Evolutionary conservation across 2,797 vertebrate genomes (phyloP).

Genomic region (Nyctibius grandis): DNA sequence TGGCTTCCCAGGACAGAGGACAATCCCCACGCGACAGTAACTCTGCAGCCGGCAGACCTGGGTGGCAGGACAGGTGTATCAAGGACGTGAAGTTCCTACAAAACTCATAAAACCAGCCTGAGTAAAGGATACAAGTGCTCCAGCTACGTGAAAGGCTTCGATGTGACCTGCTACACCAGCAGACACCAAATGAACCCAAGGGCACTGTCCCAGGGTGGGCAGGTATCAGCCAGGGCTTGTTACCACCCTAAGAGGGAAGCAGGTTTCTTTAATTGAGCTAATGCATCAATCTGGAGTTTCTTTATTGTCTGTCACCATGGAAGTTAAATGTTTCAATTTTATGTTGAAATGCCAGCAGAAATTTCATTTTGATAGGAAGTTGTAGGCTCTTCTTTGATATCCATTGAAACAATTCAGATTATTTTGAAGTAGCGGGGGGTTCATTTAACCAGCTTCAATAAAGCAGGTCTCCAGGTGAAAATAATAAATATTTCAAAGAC

Average conservation of each 20-base stretch:
- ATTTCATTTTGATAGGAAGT: slow-evolving; percentile 48
- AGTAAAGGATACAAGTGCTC: neutral
- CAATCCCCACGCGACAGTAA: rapidly evolving
- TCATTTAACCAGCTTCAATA: slow-evolving; percentile 60
- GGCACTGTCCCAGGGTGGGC: neutral
- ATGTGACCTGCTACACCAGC: neutral
- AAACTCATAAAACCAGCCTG: neutral
- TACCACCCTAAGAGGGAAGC: neutral
- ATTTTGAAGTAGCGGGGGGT: slow-evolving; percentile 30
- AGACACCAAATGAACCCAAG: neutral
- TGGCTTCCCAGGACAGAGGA: neutral
- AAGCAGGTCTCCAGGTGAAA: slow-evolving; percentile 57
- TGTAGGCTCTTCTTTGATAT: slow-evolving; percentile 45
- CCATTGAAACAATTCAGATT: slow-evolving; percentile 40
- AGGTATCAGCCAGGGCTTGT: neutral
- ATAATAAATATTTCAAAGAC: neutral
- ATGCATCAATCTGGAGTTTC: neutral
- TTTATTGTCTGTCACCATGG: neutral
- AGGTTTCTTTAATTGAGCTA: neutral
- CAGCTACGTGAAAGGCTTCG: neutral
- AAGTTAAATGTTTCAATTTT: neutral
- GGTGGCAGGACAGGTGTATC: neutral
- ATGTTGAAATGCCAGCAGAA: slow-evolving; percentile 43
- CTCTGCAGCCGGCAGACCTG: neutral
- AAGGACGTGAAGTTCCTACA: neutral